phyloP scores from a whole-genome alignment of 2,888 invertebrate species.

The Psococerastis gibbosa region DNA sequence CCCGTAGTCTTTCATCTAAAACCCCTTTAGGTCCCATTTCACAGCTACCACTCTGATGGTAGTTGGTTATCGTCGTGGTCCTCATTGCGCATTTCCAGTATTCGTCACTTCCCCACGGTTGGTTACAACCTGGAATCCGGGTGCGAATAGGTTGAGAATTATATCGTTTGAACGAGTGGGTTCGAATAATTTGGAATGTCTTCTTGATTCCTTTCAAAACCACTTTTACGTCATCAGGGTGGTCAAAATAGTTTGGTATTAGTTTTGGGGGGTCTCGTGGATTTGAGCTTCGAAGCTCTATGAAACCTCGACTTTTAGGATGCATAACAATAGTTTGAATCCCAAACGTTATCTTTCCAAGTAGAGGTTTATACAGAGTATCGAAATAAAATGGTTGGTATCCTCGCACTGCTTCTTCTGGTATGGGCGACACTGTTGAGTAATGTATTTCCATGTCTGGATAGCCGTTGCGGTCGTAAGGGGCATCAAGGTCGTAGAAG shows the following conservation, averaged over 20 bases:
- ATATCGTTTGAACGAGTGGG: slow-evolving; percentile 17
- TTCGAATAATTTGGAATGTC: slow-evolving; percentile 16
- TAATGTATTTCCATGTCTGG: slow-evolving; percentile 27
- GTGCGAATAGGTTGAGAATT: slow-evolving; percentile 16
- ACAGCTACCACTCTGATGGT: slow-evolving; percentile 19
- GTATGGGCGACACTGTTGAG: slow-evolving; percentile 23
- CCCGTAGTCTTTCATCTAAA: slow-evolving; percentile 17
- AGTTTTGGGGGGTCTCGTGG: slow-evolving; percentile 4
- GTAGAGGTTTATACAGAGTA: slow-evolving; percentile 1
- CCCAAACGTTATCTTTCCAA: neutral
- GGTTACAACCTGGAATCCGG: slow-evolving; percentile 20
- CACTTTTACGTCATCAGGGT: slow-evolving; percentile 7
- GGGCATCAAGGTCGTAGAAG: slow-evolving; percentile 24
- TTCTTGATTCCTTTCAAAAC: slow-evolving; percentile 16
- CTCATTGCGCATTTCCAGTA: slow-evolving; percentile 15
- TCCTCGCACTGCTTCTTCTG: slow-evolving; percentile 18
- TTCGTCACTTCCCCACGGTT: slow-evolving; percentile 15
- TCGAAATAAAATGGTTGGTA: neutral
- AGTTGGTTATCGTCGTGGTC: slow-evolving; percentile 12
- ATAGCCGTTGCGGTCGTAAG: slow-evolving; percentile 23
- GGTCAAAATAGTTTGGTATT: slow-evolving; percentile 10
- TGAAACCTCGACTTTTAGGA: slow-evolving; percentile 10
- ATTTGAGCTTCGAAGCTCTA: slow-evolving; percentile 5
- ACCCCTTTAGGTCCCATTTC: slow-evolving; percentile 21
- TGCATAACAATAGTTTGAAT: slow-evolving; percentile 10